Evolutionary conservation across 2,888 invertebrate genomes (phyloP).

Genomic region (Vesta saturnalis): DNA sequence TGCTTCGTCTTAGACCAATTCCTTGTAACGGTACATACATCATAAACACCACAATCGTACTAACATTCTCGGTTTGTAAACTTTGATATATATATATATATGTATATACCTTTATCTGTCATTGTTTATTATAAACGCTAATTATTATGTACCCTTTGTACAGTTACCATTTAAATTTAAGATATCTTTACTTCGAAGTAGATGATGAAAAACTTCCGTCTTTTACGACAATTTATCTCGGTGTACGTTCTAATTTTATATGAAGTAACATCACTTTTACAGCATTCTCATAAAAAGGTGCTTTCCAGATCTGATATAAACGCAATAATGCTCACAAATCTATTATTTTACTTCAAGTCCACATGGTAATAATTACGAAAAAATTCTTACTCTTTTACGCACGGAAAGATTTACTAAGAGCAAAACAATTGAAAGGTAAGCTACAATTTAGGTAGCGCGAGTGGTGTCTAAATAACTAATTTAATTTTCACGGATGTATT

Average conservation of each 20-base stretch:
- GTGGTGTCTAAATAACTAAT: too few relatives aligned
- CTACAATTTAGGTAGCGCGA: too few relatives aligned
- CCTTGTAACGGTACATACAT: conserved; percentile 43
- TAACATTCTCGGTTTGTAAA: conserved; percentile 44
- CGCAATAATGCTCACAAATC: too few relatives aligned
- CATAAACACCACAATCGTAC: conserved; percentile 43
- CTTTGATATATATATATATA: conserved; percentile 45
- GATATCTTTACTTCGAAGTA: not conserved
- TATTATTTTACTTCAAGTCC: too few relatives aligned
- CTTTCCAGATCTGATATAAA: too few relatives aligned
- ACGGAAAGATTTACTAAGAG: too few relatives aligned
- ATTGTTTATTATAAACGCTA: conserved; percentile 45
- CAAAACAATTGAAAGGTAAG: too few relatives aligned
- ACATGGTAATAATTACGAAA: too few relatives aligned
- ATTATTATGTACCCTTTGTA: conserved; percentile 42
- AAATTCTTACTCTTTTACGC: too few relatives aligned
- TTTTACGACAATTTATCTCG: not conserved
- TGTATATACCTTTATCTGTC: conserved; percentile 46
- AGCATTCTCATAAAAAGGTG: too few relatives aligned
- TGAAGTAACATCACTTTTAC: too few relatives aligned
- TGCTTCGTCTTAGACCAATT: conserved; percentile 40
- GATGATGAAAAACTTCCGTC: not conserved
- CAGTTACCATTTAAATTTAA: conserved; percentile 6
- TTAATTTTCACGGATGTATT: too few relatives aligned
- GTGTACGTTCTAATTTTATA: not conserved